Base-by-base conservation (phyloP, 1,140 invertebrate species). In the Calephelis nemesis region DNA sequence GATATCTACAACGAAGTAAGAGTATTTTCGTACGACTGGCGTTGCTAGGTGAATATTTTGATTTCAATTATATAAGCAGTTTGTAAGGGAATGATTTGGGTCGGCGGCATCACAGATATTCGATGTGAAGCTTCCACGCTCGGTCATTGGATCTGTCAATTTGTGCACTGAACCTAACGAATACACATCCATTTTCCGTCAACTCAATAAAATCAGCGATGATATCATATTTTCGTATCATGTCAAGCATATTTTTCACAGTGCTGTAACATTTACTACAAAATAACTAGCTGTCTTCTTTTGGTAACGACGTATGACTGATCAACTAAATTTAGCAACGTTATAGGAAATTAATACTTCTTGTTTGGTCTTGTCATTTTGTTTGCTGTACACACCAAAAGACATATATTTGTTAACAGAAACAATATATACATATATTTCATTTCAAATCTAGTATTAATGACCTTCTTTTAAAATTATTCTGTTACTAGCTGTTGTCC, bases 61-160 rank as follows among this genome's bases (percentile, higher is more conserved):
- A 78, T 82, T 78, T 76, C 74, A 74, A 78, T 77, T 84, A 76
- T 81, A 74, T 70, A 73, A 70, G 71, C 67, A 81, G 76, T 83
- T 84, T 83, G 77, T 77, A 72, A 64, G 65, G 67, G 60, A 68
- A 68, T 90, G 85, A 90, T 81, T 83, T 76, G 83, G 87, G 85
- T 88, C 78, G 72, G 65, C 78, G 71, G 65, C 77, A 77, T 80
- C 80, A 89, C 76, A 81, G 79, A 83, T 81, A 81, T 67, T 65
- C 74, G 52, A 39, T 15, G 19, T 58, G 11, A 39, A 58, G 11
- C 19, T 72, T 60, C 63, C 72, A 65, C 68, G 65, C 69, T 66
- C 76, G 79, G 84, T 83, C 82, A 79, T 77, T 78, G 80, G 77
- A 82, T 77, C 76, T 85, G 81, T 88, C 85, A 87, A 90, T 86